These are phyloP conservation scores for Pseudorectes ferrugineus DNA, from an alignment of 2,113 vertebrate species.

Conservation along the genomic window DNA sequence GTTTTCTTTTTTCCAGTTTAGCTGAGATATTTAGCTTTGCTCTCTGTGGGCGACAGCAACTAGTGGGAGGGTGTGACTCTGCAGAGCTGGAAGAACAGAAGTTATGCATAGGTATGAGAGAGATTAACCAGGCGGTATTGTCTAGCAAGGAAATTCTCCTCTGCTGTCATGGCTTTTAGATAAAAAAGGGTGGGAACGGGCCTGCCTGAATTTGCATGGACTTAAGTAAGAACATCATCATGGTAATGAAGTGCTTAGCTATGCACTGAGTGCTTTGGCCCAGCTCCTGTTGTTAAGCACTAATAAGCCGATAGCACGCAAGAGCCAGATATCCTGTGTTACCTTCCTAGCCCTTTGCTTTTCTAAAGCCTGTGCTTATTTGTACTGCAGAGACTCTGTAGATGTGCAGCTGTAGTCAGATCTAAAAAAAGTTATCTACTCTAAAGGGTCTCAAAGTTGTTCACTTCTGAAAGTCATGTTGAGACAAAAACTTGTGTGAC, in stretches of 20 bases:
- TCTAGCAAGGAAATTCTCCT: background rate
- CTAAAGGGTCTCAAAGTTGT: background rate
- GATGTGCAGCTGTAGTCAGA: background rate
- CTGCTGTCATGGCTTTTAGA: background rate
- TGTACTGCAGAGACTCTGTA: background rate
- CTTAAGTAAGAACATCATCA: conserved; percentile 7
- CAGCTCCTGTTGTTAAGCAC: background rate
- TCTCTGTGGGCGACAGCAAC: background rate
- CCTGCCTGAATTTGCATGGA: conserved; percentile 40
- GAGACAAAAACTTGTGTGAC: background rate
- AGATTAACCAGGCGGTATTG: conserved; percentile 5
- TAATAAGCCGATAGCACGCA: background rate
- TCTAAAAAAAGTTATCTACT: background rate
- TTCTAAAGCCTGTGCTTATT: background rate
- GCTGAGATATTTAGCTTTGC: background rate
- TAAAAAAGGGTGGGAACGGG: conserved; percentile 43
- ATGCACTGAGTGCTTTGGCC: background rate
- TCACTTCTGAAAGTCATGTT: background rate
- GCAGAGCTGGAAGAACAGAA: background rate
- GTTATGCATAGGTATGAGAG: background rate
- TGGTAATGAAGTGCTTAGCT: conserved; percentile 8
- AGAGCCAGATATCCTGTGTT: background rate
- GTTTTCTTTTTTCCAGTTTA: background rate
- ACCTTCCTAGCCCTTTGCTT: background rate
- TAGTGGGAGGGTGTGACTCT: background rate